These are phyloP conservation scores for Entomyzon cyanotis DNA, from an alignment of 2,113 vertebrate species.

Conservation along the genomic window DNA sequence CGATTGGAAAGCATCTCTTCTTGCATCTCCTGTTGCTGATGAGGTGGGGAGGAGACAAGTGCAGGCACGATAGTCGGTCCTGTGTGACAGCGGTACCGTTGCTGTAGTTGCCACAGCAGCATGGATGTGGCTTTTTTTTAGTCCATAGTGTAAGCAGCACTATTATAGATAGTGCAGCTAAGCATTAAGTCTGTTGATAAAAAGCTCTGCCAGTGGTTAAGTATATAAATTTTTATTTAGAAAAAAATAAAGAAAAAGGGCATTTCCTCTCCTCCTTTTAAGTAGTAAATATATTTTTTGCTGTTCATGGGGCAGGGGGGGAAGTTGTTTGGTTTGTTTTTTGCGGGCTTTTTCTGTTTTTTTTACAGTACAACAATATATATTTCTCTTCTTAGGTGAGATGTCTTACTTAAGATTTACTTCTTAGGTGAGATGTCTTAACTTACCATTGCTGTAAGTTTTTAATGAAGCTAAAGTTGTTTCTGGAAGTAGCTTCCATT, in stretches of 20 bases:
- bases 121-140: accelerated
- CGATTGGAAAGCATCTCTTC: neutral
- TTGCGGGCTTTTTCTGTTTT: neutral
- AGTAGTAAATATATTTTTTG: neutral
- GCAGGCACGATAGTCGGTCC: accelerated
- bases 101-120: neutral
- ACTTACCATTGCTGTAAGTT: neutral
- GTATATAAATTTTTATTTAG: neutral
- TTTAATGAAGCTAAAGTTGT: neutral
- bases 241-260: neutral
- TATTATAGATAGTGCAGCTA: neutral
- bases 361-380: neutral
- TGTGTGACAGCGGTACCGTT: accelerated
- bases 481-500: neutral
- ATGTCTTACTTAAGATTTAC: neutral
- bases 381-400: neutral
- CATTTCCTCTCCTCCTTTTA: neutral
- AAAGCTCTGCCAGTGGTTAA: neutral
- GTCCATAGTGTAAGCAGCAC: neutral
- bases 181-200: neutral
- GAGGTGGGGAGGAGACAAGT: too few species aligned
- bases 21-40: neutral
- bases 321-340: neutral
- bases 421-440: neutral
- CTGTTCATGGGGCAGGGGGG: accelerated